Base-by-base conservation (phyloP, 1,140 invertebrate genomes). In the Cydia splendana region DNA sequence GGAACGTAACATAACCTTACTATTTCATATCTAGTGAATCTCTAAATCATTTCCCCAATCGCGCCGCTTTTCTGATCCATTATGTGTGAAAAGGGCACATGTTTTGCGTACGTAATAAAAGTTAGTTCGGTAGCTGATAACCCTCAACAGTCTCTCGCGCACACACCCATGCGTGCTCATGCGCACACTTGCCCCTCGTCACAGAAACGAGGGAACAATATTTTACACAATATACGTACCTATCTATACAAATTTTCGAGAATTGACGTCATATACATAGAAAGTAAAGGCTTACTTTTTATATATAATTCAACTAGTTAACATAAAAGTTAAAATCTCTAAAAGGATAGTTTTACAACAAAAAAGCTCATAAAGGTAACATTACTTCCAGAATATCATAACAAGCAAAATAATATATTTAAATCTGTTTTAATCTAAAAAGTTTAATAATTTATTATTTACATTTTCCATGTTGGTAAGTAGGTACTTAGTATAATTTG, bases 251-350 rank as follows among this genome's bases (percentile, higher is more conserved):
- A 87, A 79, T 75, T 85, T 79, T 87, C 80, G 80, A 87, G 81
- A 92, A 91, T 92, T 91, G 91, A 92, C 89, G 81, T 87, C 82
- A 85, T 89, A 87, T 85, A 88, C 88, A 86, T 83, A 88, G 82
- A 83, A 87, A 83, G 81, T 71, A 71, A 71, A 87, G 80, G 80
- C 81, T 85, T 86, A 78, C 82, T 81, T 79, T 82, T 87, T 88
- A 82, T 87, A 88, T 86, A 90, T 88, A 90, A 88, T 80, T 75
- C 86, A 84, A 85, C 82, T 81, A 80, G 78, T 79, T 42, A 75
- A 71, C 75, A 73, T 62, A 78, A 62, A 73, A 48, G 77, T 76
- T 78, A 53, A 73, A 78, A 77, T 75, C 51, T 79, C 65, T 71
- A 71, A 38, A 38, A 71, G 67, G 67, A 71, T 38, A 38, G 67